Base-by-base conservation (phyloP, 2,888 invertebrate species). In the Eudasyphora cyanicolor region DNA sequence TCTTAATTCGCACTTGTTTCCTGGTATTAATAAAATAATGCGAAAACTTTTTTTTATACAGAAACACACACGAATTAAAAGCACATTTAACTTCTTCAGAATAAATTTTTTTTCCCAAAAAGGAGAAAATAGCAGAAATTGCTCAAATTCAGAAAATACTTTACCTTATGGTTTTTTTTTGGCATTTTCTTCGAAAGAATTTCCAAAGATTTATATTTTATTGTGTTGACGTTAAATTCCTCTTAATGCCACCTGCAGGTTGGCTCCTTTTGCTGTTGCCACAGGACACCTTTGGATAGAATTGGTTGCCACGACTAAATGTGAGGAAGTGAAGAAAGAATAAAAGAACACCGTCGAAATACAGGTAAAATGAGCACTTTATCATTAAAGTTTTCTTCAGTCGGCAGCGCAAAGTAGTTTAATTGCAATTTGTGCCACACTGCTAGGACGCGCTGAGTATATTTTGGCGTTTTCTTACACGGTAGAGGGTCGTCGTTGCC, bases 371-470 rank as follows among this genome's bases (percentile, higher is more conserved):
- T 21, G 67, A 67, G 67, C 42, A 67, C 67, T 62, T 19, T 60
- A 29, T 49, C 60, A 74, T 62, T 62, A 62, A 19, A 74, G 74
- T 74, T 62, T 35, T 42, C 14, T 24, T 12, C 54, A n/a, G 57
- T 27, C 57, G 27, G 57, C n/a, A 10, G 10, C 38, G 60, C n/a
- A n/a, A n/a, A n/a, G n/a, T 74, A 42, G 45, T 60, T 74, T 62
- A 74, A 74, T 74, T 60, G 74, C 74, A 62, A 74, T 74, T 74
- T 74, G 32, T 60, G 32, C 14, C 57, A 38, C 57, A 38, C 42
- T 42, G 12, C 42, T 42, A 21, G 42, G n/a, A 3, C 38, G 42
- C n/a, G n/a, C n/a, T n/a, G n/a, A n/a, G n/a, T 67, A 24, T 5
- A 38, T 12, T 67, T 8, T 67, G 38, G 67, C 42, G 42, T 57